phyloP scores from a whole-genome alignment of 2,888 invertebrate genomes.

The Drosophila koepferae region DNA sequence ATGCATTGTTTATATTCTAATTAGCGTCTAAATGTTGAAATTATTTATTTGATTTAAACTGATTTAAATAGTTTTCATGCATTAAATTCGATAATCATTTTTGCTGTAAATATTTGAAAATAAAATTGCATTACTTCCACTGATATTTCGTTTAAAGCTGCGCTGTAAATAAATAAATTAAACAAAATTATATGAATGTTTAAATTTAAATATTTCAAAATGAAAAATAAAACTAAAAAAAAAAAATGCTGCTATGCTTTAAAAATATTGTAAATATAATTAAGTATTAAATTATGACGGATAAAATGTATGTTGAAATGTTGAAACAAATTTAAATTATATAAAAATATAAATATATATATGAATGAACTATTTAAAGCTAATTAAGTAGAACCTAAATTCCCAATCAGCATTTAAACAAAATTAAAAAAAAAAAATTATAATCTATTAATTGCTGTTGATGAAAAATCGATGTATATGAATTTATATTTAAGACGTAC shows the following conservation, averaged over 20 bases:
- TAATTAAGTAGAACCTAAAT: constrained; percentile 37
- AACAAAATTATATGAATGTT: background rate
- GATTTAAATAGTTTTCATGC: background rate
- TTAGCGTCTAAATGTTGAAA: constrained; percentile 30
- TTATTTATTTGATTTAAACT: background rate
- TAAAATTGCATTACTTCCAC: constrained; percentile 6
- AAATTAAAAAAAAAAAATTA: background rate
- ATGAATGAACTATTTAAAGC: constrained; percentile 38
- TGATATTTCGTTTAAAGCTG: constrained; percentile 1
- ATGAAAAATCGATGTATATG: constrained; percentile 19
- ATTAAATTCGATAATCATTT: background rate
- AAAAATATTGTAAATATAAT: constrained; percentile 60
- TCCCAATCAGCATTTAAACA: constrained; percentile 40
- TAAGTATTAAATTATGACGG: constrained; percentile 37
- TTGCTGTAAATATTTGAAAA: constrained; percentile 35
- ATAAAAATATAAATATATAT: constrained; percentile 44
- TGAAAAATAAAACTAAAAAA: background rate
- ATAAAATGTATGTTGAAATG: constrained; percentile 67
- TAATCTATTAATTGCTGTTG: constrained; percentile 44
- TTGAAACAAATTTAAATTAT: constrained; percentile 43
- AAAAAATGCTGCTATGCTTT: constrained; percentile 20
- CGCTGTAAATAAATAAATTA: constrained; percentile 18
- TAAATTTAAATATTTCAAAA: constrained; percentile 4
- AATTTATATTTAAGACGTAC: constrained; percentile 23
- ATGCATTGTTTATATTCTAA: constrained; percentile 19